phyloP scores from a whole-genome alignment of 2,113 vertebrate genomes.

The Amazona guildingii region DNA sequence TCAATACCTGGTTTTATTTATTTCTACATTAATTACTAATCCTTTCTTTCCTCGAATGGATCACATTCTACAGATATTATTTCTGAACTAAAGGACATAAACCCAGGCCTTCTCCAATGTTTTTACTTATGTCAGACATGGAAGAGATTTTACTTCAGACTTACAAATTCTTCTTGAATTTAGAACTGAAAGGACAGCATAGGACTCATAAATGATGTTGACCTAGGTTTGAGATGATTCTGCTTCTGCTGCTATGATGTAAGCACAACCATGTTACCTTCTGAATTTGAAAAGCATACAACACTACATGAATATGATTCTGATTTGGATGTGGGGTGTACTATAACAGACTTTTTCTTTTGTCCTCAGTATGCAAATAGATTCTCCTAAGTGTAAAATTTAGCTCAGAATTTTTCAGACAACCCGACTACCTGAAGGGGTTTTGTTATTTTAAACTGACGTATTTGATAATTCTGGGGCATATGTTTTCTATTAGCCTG shows the following conservation, averaged over 20 bases:
- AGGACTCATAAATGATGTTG: background rate
- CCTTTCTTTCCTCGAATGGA: background rate
- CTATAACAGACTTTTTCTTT: background rate
- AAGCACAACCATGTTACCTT: background rate
- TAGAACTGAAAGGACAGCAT: background rate
- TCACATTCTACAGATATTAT: background rate
- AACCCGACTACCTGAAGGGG: background rate
- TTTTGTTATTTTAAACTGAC: background rate
- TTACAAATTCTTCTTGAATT: background rate
- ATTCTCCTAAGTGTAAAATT: conserved; percentile 2
- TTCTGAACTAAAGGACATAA: background rate
- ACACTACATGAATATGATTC: background rate
- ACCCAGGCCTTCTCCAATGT: background rate
- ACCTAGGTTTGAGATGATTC: background rate
- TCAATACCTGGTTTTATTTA: background rate
- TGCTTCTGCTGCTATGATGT: background rate
- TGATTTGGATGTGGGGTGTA: background rate
- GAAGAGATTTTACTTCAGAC: background rate
- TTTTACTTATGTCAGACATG: background rate
- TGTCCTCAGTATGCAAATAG: background rate
- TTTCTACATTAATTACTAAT: background rate
- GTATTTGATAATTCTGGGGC: background rate
- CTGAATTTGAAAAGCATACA: background rate
- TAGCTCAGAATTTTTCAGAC: background rate
- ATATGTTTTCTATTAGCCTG: background rate